Evolutionary conservation across 2,113 vertebrate species (phyloP), one percentile per base, ranked within the genome.

Genomic region (Tupaia chinensis): DNA sequence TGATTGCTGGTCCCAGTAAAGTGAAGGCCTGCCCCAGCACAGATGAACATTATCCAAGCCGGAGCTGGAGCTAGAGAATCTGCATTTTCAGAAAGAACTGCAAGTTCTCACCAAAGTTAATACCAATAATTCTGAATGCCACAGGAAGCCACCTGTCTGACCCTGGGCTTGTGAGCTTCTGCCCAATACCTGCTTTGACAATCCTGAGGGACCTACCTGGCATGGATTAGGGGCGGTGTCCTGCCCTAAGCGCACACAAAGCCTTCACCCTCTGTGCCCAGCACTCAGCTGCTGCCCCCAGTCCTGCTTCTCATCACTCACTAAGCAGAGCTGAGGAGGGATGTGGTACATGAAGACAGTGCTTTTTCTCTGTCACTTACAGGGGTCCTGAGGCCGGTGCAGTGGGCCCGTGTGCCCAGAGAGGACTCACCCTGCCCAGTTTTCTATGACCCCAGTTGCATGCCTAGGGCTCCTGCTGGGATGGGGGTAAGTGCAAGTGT

Each of bases 261-360:
- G 53, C 53, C 44, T 4, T 29, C 13, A 2, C 15, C 25, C 9
- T 32, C 66, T 22, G 44, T 2, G 32, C 56, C 25, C 27, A 22
- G 8, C 44, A 44, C 19, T 0, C 66, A 12, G 69, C 25, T 0
- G 0, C 56, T 12, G 10, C 2, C 70, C 1, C 7, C 6, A 1
- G n/a, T 5, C 44, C 44, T 34, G 63, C 81, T 68, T 15, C 25
- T 84, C 34, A 44, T 5, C 79, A 22, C 32, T 44, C 22, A 32
- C 3, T 0, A 19, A 5, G 60, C 7, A 1, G 53, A 44, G 44
- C 82, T n/a, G 32, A 27, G 27, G 11, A 27, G 17, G 27, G 11
- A 27, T 12, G 13, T 34, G 19, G 56, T 13, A 9, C 2, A 12
- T 12, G 29, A 5, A 0, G 25, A 70, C 16, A 6, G 56, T 2